Evolutionary conservation across 2,888 invertebrate genomes (phyloP).

Genomic region (Salpingus planirostris): DNA sequence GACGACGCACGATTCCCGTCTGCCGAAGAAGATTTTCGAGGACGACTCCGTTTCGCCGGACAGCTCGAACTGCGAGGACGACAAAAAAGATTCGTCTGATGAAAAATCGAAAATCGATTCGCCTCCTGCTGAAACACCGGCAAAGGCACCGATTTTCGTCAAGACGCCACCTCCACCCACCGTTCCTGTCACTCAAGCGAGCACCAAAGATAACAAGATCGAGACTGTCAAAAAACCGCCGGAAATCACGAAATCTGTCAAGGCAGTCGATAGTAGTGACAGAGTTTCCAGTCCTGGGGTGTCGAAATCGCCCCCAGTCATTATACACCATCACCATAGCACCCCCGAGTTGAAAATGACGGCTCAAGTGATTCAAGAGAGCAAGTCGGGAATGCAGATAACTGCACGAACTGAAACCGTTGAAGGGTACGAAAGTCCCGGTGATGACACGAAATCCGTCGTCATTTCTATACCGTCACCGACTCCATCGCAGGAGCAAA

Average conservation of each 20-base stretch:
- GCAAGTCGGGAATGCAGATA: conserved; percentile 32
- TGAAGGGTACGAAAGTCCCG: conserved; percentile 48
- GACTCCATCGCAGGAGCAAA: conserved; percentile 55
- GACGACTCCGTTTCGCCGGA: conserved; percentile 58
- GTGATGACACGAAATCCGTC: conserved; percentile 54
- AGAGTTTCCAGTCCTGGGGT: too few relatives aligned
- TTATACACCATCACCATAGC: conserved; percentile 33
- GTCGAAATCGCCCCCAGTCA: conserved; percentile 29
- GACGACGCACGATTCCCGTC: conserved; percentile 49
- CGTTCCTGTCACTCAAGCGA: too few relatives aligned
- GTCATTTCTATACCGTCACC: conserved; percentile 59
- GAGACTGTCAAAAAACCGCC: too few relatives aligned
- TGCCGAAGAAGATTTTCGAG: conserved; percentile 60
- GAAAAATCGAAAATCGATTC: conserved; percentile 29
- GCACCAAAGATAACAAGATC: too few relatives aligned
- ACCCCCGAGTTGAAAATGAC: conserved; percentile 41
- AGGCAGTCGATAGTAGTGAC: too few relatives aligned
- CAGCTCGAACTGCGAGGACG: conserved; percentile 40
- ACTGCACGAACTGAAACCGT: conserved; percentile 44
- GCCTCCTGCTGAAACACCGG: conserved; percentile 16
- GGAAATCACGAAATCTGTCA: too few relatives aligned
- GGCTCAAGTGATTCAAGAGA: conserved; percentile 38
- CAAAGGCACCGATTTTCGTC: too few relatives aligned
- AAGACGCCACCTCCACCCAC: too few relatives aligned
- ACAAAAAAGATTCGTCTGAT: conserved; percentile 33